Evolutionary conservation across 2,113 vertebrate species (phyloP).

Genomic region (Pontoporia blainvillei): DNA sequence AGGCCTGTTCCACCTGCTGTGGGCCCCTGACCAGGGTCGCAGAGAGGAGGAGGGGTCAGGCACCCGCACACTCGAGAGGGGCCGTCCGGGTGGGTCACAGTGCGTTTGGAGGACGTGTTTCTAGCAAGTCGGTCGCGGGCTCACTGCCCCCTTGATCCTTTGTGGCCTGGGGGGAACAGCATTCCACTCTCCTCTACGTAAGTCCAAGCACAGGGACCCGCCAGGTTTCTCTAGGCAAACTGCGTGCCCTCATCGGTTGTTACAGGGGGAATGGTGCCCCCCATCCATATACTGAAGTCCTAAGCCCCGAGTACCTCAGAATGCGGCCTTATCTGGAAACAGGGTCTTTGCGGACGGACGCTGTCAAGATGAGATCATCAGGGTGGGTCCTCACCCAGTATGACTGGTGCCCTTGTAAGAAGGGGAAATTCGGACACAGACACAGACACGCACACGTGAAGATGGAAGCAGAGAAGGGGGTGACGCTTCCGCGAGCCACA

Average conservation of each 20-base stretch:
- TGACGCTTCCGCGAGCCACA: not conserved
- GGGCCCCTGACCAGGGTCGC: not conserved
- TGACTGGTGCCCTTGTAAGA: too few relatives aligned
- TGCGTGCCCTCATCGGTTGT: not conserved
- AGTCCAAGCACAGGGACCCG: not conserved
- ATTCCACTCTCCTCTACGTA: too few relatives aligned
- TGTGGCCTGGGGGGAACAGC: too few relatives aligned
- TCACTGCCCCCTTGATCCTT: fast-evolving
- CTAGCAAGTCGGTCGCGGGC: not conserved
- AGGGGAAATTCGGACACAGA: not conserved
- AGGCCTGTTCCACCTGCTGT: not conserved
- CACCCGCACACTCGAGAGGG: not conserved
- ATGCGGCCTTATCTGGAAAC: not conserved
- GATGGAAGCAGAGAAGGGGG: not conserved
- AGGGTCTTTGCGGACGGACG: not conserved
- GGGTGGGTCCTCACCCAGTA: not conserved
- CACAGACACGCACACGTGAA: not conserved
- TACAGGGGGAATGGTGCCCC: not conserved
- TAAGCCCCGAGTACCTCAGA: not conserved
- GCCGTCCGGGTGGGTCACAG: fast-evolving
- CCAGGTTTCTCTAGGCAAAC: not conserved
- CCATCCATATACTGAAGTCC: not conserved
- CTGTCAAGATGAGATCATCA: not conserved
- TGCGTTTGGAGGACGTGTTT: not conserved
- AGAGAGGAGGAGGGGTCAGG: not conserved